These are phyloP conservation scores for Notamacropus eugenii DNA, from an alignment of 2,797 vertebrate genomes.

Conservation along the genomic window DNA sequence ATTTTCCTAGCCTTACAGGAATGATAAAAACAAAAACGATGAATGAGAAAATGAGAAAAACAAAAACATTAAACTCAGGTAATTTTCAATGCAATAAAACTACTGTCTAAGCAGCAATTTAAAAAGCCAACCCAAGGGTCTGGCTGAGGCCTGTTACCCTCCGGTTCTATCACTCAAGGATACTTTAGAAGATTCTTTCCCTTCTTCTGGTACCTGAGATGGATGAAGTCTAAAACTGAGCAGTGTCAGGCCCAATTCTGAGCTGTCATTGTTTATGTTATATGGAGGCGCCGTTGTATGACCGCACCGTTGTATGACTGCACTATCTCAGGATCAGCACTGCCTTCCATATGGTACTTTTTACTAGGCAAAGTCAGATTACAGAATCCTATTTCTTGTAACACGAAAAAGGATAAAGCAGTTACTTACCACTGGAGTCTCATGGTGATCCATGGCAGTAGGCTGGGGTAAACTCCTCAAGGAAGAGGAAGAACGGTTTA, in stretches of 20 bases:
- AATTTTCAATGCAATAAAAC: constrained; percentile 28
- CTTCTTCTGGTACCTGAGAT: not conserved
- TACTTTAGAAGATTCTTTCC: not conserved
- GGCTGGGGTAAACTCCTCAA: constrained; percentile 87
- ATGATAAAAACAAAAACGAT: not conserved
- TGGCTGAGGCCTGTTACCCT: constrained; percentile 7
- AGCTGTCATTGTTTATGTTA: not conserved
- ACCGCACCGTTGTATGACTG: not conserved
- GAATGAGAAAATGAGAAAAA: not conserved
- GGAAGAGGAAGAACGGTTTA: constrained; percentile 92
- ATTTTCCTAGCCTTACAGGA: constrained; percentile 17
- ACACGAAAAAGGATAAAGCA: not conserved
- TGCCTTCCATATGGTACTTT: not conserved
- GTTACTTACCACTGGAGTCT: constrained; percentile 90
- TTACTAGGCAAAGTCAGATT: not conserved
- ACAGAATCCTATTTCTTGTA: not conserved
- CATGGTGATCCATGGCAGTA: constrained; percentile 87
- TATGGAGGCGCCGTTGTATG: not conserved
- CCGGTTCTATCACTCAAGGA: not conserved
- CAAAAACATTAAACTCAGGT: not conserved
- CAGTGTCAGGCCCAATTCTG: not conserved
- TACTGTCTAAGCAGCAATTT: constrained; percentile 8
- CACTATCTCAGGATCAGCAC: not conserved
- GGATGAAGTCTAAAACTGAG: not conserved
- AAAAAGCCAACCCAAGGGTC: constrained; percentile 2